Conservation (phyloP, 2,888 invertebrate species). For the Phyllotreta cruciferae region DNA sequence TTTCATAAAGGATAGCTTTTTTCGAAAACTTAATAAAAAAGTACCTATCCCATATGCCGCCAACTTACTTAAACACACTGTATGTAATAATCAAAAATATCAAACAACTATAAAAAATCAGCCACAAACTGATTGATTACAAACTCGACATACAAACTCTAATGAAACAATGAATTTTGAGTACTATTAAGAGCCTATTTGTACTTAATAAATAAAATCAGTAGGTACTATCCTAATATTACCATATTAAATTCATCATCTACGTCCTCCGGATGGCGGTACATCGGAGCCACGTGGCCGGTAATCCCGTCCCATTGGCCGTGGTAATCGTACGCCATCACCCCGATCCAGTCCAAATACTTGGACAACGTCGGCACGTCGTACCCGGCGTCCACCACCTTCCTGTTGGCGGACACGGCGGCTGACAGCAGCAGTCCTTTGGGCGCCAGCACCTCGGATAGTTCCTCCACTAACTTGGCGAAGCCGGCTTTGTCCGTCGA, state of each 20-base stretch:
- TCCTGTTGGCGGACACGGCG: slow-evolving; percentile 85
- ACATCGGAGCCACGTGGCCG: slow-evolving; percentile 90
- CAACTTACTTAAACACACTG: no score
- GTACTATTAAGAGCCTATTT: no score
- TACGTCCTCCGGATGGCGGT: slow-evolving; percentile 74
- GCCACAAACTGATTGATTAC: no score
- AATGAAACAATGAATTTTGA: no score
- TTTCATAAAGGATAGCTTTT: no score
- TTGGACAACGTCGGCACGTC: slow-evolving; percentile 77
- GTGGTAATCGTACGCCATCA: slow-evolving; percentile 92
- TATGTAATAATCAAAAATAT: no score
- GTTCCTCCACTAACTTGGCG: slow-evolving; percentile 75
- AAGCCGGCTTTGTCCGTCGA: slow-evolving; percentile 82
- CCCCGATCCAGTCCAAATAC: slow-evolving; percentile 87
- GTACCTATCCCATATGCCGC: no score
- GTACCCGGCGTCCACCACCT: slow-evolving; percentile 84
- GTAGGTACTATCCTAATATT: slow-evolving; percentile 47
- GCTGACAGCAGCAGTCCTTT: slow-evolving; percentile 78
- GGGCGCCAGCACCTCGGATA: slow-evolving; percentile 74
- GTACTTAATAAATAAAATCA: background rate
- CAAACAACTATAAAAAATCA: no score
- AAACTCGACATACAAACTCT: no score
- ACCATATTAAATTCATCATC: slow-evolving; percentile 82
- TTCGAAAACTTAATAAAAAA: no score
- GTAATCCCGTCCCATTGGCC: slow-evolving; percentile 93